Base-by-base conservation (phyloP, 1,140 invertebrate genomes). In the Galleria mellonella region DNA sequence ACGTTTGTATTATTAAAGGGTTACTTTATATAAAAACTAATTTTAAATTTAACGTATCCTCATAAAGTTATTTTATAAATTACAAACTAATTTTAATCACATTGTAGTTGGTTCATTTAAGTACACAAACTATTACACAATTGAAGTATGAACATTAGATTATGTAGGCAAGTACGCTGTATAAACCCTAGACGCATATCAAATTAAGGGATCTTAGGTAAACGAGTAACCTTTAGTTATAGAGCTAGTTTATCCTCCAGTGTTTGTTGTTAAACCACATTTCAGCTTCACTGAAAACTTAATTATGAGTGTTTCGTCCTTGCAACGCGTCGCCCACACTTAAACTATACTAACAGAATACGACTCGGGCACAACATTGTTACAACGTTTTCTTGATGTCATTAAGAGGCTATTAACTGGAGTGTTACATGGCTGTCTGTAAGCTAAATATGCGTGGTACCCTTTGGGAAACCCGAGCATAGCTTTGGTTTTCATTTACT, bases 251-350 rank as follows among this genome's bases (percentile, higher is more conserved):
- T 55, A 51, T 56, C 42, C 49, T 40, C 17, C 38, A 38, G 36
- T 75, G 62, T 72, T 72, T 70, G 60, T 53, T 53, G 50, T 60
- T 55, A 60, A 64, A 68, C 66, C 58, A 59, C 61, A 67, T 70
- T 74, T 65, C 54, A 61, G 62, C 55, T 65, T 51, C 62, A 66
- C 67, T 63, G 62, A 64, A 73, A 76, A 70, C 65, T 70, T 64
- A 76, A 69, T 55, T 49, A 60, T 48, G 47, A 23, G 17, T 23
- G 17, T 23, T 23, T 23, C 17, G 17, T 23, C 6, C 17, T 2
- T 23, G 6, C 17, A 3, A 23, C 17, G 17, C 6, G 17, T 6
- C 17, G 17, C 52, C 56, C 52, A 52, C 47, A 43, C 53, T 43
- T 43, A 50, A 36, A 27, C 8, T 23, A 23, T 23, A 38, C 32